Evolutionary conservation across 1,140 invertebrate genomes (phyloP), one percentile per base, ranked within the genome.

Genomic region (Zaprionus tsacasi): DNA sequence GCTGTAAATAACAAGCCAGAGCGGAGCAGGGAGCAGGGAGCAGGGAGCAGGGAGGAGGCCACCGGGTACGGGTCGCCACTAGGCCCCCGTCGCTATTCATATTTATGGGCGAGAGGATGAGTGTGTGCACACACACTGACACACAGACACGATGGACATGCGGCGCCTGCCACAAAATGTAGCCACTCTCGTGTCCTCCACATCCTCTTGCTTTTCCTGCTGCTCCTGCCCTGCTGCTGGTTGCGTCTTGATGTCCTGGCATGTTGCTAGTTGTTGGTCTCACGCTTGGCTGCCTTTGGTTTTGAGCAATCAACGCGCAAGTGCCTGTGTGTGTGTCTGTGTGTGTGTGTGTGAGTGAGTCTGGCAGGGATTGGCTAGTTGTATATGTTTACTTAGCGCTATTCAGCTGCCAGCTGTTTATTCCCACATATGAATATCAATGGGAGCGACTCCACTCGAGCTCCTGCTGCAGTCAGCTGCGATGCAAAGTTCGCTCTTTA

Each of bases 261-360:
- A 73, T 87, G 79, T 87, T 83, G 78, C 77, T 78, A 76, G 83
- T 88, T 89, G 83, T 81, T 88, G 85, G 85, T 66, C 85, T 75
- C 80, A 88, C 82, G 83, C 73, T 87, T 83, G 83, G 81, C 70
- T 89, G 83, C 70, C 74, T 89, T 89, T 75, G 83, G 85, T 88
- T 88, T 89, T 71, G 74, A 88, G 83, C 87, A 88, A 88, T 89
- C 83, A 88, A 83, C 83, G 85, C 83, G 60, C 52, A 30, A 54
- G 15, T 72, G 52, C 25, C 30, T 27, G 40, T 30, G 57, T 68
- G 48, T 33, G 67, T 71, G 59, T 63, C 50, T 50, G 43, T 55
- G 60, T 48, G 36, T 69, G 57, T 50, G 57, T 70, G 60, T 69
- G 57, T 45, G 57, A 67, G 60, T 25, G 3, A 30, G 35, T 48